Conservation (phyloP, 2,888 invertebrate species). For the Perizoma affinitatum region DNA sequence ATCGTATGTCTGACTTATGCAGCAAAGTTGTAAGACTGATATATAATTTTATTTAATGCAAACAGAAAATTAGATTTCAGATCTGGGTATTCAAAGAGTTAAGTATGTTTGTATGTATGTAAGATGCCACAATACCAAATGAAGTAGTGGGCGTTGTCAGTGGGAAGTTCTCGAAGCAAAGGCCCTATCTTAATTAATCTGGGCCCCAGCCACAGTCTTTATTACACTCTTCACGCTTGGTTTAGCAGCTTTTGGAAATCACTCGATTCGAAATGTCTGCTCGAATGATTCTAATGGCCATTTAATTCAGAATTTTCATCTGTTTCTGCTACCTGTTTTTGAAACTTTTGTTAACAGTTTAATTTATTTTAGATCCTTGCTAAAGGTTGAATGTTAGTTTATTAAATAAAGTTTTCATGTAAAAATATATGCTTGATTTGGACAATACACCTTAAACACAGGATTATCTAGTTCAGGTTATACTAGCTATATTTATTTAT, state of each 20-base stretch:
- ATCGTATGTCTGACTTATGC: no score
- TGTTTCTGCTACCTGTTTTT: constrained; percentile 23
- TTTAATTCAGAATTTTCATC: constrained; percentile 31
- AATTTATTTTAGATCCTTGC: background rate
- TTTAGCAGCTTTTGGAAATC: constrained; percentile 66
- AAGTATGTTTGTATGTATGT: no score
- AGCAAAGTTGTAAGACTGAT: no score
- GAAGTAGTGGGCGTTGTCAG: constrained; percentile 61
- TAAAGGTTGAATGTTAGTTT: background rate
- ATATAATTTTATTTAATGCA: no score
- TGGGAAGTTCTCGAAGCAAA: constrained; percentile 51
- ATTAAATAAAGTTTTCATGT: no score
- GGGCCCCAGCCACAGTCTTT: constrained; percentile 62
- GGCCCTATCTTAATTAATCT: constrained; percentile 75
- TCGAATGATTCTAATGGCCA: constrained; percentile 43
- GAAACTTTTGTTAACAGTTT: constrained; percentile 13
- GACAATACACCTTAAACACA: no score
- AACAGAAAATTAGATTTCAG: no score
- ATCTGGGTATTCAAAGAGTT: no score
- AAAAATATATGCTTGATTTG: no score
- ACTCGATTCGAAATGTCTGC: constrained; percentile 66
- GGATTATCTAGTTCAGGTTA: no score
- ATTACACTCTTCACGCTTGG: constrained; percentile 71
- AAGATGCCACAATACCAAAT: constrained; percentile 47
- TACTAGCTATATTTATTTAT: no score